Base-by-base conservation (phyloP, 2,888 invertebrate genomes). In the Amphipyra tragopoginis region DNA sequence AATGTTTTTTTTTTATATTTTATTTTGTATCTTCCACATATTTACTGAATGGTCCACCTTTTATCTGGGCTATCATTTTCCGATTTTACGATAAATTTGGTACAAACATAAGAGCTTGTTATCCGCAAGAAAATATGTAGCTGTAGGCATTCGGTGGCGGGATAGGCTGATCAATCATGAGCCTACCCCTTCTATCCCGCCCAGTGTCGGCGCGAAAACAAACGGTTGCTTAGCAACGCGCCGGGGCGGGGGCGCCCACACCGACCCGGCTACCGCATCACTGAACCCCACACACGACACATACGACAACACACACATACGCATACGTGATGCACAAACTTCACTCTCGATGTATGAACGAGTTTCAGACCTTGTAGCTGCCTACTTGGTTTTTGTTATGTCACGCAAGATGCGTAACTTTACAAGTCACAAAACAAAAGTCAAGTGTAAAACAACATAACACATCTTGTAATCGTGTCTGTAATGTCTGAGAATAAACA, bases 161-260 rank as follows among this genome's bases (percentile, higher is more conserved):
- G 91, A 93, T 92, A 93, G 94, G 94, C 92, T 93, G 94, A 94
- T 94, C 94, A 94, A 94, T 94, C 94, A 94, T 91, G 91, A 88
- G 88, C 90, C 92, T 91, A 93, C 93, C 94, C 94, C 93, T 94
- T 94, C 93, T 92, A 92, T 85, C 93, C 93, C 92, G 92, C 93
- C 94, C 91, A 85, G 86, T 83, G 87, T 82, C 83, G 89, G 88
- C 89, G 92, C 90, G 93, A 94, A 94, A 93, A 94, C 94, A 94
- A 94, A 90, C 93, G 88, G 94, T 93, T 92, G 93, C 94, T 71
- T 63, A 81, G 94, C 92, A 90, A 93, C 94, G 83, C 61, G 72
- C 79, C 81, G 82, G 84, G 83, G 85, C 86, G 85, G 85, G 86
- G 82, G 82, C 79, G 80, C 87, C 86, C 87, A 84, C 86, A 83